phyloP scores from a whole-genome alignment of 2,888 invertebrate species.

The Crocallis elinguaria region DNA sequence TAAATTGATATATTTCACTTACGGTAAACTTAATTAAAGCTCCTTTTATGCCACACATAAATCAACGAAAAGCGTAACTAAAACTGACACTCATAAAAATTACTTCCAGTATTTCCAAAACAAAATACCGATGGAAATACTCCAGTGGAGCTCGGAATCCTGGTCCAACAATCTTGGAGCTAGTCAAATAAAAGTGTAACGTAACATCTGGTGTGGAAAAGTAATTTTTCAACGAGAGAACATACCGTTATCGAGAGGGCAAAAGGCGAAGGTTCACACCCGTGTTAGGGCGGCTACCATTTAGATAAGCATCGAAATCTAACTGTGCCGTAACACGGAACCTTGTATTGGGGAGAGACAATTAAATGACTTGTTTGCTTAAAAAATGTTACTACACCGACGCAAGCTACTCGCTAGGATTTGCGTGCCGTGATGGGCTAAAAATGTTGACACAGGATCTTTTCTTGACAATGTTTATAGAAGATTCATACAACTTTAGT shows the following conservation, averaged over 20 bases:
- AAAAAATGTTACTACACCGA: background rate
- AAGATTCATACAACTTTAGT: too few species aligned
- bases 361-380: slow-evolving; percentile 53
- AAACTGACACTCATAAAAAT: slow-evolving; percentile 43
- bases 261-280: slow-evolving; percentile 72
- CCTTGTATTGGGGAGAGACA: slow-evolving; percentile 63
- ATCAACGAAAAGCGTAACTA: slow-evolving; percentile 33
- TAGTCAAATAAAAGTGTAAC: slow-evolving; percentile 48
- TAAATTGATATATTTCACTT: background rate
- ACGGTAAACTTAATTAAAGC: slow-evolving; percentile 11
- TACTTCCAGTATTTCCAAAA: slow-evolving; percentile 44
- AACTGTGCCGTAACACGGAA: slow-evolving; percentile 75
- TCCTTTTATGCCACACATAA: slow-evolving; percentile 16
- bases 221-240: slow-evolving; percentile 49
- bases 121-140: slow-evolving; percentile 37
- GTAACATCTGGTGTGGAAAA: slow-evolving; percentile 42
- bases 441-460: background rate
- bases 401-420: background rate
- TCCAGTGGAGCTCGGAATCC: slow-evolving; percentile 30
- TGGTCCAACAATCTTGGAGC: slow-evolving; percentile 25
- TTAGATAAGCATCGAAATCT: slow-evolving; percentile 77
- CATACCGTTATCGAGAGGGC: slow-evolving; percentile 54
- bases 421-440: background rate
- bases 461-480: too few species aligned
- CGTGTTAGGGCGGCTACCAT: slow-evolving; percentile 60